These are phyloP conservation scores for Andricus curvator DNA, from an alignment of 2,888 invertebrate genomes.

Conservation along the genomic window DNA sequence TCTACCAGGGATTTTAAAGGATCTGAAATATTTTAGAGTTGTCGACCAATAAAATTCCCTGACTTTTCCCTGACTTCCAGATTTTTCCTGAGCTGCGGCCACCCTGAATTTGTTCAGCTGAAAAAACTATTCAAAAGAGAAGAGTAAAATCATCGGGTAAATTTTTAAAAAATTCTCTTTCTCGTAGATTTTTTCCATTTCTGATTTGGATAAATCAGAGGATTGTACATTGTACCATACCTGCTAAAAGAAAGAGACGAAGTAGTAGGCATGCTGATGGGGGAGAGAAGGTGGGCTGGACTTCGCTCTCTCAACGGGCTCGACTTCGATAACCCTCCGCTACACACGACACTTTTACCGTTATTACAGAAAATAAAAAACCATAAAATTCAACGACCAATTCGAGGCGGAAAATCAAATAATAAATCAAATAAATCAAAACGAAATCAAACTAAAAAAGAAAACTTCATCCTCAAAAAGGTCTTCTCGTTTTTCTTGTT, in stretches of 20 bases:
- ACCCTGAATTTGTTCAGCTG: too few species aligned
- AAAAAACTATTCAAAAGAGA: too few species aligned
- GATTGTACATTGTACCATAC: conserved; percentile 74
- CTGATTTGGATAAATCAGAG: conserved; percentile 12
- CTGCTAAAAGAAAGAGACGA: conserved; percentile 81
- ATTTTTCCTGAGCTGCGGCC: too few species aligned
- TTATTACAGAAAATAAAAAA: conserved; percentile 57
- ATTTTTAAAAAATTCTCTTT: too few species aligned
- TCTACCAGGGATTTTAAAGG: too few species aligned
- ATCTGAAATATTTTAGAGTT: too few species aligned
- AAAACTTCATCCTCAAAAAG: conserved; percentile 19
- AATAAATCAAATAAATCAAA: conserved; percentile 30
- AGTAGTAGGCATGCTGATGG: conserved; percentile 82
- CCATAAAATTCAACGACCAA: conserved; percentile 48
- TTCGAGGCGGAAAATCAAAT: conserved; percentile 21
- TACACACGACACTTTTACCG: conserved; percentile 70
- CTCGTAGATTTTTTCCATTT: neutral
- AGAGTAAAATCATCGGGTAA: too few species aligned
- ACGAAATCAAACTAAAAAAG: conserved; percentile 38
- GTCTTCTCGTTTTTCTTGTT: neutral
- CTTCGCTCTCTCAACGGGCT: conserved; percentile 75
- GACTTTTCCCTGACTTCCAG: too few species aligned
- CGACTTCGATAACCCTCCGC: conserved; percentile 73
- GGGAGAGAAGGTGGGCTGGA: conserved; percentile 80
- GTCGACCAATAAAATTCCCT: too few species aligned